Conservation (phyloP, 30 jellyfish, hydroid and myxozoan species). For the Pelagia noctiluca region DNA sequence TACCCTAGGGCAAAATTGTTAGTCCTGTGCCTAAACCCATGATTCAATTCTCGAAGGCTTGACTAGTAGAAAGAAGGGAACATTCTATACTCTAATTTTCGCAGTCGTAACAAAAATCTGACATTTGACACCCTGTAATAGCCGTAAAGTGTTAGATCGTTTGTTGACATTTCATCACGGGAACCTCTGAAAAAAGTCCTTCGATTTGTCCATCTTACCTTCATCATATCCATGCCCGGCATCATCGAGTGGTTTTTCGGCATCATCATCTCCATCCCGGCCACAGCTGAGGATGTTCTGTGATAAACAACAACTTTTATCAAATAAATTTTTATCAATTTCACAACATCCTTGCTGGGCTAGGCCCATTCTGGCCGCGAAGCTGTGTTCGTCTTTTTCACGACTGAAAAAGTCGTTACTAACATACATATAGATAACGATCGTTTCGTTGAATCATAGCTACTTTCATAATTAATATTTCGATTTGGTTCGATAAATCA, state of each 20-base stretch:
- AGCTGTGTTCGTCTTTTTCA: neutral
- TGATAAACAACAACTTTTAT: neutral
- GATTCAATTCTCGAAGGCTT: neutral
- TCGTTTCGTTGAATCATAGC: neutral
- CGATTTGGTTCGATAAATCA: neutral
- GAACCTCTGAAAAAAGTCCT: neutral
- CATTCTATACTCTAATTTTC: neutral
- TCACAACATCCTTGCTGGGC: neutral
- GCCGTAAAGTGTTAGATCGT: neutral
- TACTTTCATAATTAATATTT: neutral
- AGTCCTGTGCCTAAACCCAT: neutral
- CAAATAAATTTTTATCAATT: neutral
- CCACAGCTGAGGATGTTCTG: constrained; percentile 20
- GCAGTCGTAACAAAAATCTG: too few species aligned
- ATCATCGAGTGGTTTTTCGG: constrained; percentile 3
- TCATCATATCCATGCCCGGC: constrained; percentile 3
- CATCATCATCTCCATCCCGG: constrained; percentile 9
- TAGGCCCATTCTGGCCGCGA: constrained; percentile 20
- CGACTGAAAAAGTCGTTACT: neutral
- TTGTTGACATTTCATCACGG: neutral
- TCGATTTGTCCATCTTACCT: neutral
- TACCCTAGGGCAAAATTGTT: too few species aligned
- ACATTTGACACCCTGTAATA: too few species aligned
- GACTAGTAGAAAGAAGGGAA: neutral
- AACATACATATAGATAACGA: neutral